Evolutionary conservation across 92 coral and sea anemone genomes (phyloP).

Genomic region (Porites rus): DNA sequence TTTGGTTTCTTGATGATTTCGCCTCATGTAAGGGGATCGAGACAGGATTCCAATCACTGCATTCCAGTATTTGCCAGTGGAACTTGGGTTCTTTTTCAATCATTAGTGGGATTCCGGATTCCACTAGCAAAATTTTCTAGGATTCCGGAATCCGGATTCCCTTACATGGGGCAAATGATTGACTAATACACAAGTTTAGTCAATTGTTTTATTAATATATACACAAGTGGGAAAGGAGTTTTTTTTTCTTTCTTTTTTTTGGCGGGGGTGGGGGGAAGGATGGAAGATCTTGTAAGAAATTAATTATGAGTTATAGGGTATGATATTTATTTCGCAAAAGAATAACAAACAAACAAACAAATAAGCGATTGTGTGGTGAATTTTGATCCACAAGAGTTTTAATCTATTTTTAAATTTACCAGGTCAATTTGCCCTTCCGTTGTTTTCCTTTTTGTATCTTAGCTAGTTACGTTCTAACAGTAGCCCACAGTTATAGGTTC

Average conservation of each 20-base stretch:
- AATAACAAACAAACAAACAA: too few relatives aligned
- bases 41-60: conserved; percentile 5
- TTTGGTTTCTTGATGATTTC: conserved; percentile 2
- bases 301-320: too few relatives aligned
- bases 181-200: conserved; percentile 3
- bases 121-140: too few relatives aligned
- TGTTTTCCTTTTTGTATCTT: background rate
- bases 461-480: conserved; percentile 15
- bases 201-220: conserved; percentile 8
- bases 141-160: too few relatives aligned
- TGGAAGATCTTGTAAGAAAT: too few relatives aligned
- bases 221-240: conserved; percentile 5
- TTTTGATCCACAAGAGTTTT: conserved; percentile 16
- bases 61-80: background rate
- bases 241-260: background rate
- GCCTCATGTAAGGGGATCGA: conserved; percentile 14
- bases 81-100: too few relatives aligned
- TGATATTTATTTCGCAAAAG: too few relatives aligned
- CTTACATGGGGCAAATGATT: too few relatives aligned
- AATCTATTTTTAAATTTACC: background rate
- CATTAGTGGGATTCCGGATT: too few relatives aligned
- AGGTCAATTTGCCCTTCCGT: background rate
- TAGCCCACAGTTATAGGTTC: background rate
- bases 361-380: conserved; percentile 9
- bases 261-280: background rate